These are phyloP conservation scores for Listronotus oregonensis DNA, from an alignment of 1,140 invertebrate genomes.

Conservation along the genomic window DNA sequence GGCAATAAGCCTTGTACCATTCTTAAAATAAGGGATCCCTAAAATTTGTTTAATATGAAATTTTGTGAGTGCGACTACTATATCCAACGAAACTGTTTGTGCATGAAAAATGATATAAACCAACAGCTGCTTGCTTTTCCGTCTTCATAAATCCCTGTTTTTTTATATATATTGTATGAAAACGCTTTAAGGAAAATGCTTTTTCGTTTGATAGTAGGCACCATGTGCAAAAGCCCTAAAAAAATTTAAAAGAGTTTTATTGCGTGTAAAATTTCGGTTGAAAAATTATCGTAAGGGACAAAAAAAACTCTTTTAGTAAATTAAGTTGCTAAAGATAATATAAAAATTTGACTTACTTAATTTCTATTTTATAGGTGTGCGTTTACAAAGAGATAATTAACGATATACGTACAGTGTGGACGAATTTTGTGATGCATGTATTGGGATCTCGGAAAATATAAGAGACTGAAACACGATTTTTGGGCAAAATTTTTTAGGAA, in stretches of 20 bases:
- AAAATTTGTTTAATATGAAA: constrained; percentile 8
- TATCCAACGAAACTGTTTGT: constrained; percentile 30
- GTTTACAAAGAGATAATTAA: too few relatives aligned
- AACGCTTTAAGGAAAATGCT: constrained; percentile 19
- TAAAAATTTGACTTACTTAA: too few relatives aligned
- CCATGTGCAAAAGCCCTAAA: constrained; percentile 10
- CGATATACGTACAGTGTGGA: too few relatives aligned
- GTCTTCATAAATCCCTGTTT: constrained; percentile 33
- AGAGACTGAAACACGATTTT: too few relatives aligned
- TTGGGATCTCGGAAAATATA: too few relatives aligned
- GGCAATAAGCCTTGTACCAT: background rate
- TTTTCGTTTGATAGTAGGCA: constrained; percentile 21
- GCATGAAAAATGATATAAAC: constrained; percentile 26
- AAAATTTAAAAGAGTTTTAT: constrained; percentile 19
- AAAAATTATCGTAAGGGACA: background rate
- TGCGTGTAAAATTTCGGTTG: constrained; percentile 2
- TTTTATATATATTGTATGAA: constrained; percentile 26
- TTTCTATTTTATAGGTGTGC: too few relatives aligned
- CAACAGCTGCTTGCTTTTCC: constrained; percentile 17
- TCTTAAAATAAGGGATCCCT: background rate
- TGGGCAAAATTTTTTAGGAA: too few relatives aligned
- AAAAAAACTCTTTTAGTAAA: too few relatives aligned
- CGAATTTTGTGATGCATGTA: too few relatives aligned
- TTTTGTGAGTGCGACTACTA: background rate
- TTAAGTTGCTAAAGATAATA: too few relatives aligned